These are phyloP conservation scores for Lysiphlebus fabarum DNA, from an alignment of 1,140 invertebrate genomes.

Conservation along the genomic window DNA sequence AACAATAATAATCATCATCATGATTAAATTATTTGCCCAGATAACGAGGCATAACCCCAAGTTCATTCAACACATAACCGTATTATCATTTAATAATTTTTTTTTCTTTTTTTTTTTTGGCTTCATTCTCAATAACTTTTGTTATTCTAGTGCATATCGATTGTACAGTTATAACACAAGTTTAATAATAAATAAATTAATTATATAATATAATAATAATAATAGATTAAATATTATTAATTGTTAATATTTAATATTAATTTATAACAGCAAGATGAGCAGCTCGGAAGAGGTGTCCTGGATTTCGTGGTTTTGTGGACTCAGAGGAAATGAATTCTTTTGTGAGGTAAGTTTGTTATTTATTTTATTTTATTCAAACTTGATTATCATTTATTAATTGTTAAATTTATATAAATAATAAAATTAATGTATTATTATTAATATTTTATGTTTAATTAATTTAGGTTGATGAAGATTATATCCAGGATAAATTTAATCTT, in stretches of 20 bases:
- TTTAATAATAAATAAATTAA: no score
- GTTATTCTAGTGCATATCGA: no score
- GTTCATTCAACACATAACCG: no score
- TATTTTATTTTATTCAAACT: conserved; percentile 6
- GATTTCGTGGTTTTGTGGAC: conserved; percentile 99
- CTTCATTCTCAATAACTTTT: no score
- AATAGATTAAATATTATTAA: no score
- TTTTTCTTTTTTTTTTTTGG: no score
- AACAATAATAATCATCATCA: no score
- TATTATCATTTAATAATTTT: no score
- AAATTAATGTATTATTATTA: conserved; percentile 15
- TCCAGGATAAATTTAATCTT: conserved; percentile 99
- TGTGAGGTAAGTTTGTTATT: conserved; percentile 76
- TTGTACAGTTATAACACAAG: no score
- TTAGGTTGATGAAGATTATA: conserved; percentile 99
- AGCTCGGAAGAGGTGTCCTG: conserved; percentile 99
- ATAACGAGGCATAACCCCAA: no score
- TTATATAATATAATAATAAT: no score
- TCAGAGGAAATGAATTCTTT: conserved; percentile 99
- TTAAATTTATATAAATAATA: conserved; percentile 5
- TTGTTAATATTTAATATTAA: conserved; percentile 32
- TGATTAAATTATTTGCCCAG: no score
- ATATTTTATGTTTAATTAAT: conserved; percentile 35
- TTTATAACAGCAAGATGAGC: conserved; percentile 84
- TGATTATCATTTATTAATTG: neutral